Conservation (phyloP, 2,888 invertebrate genomes). For the Heliconius erato region DNA sequence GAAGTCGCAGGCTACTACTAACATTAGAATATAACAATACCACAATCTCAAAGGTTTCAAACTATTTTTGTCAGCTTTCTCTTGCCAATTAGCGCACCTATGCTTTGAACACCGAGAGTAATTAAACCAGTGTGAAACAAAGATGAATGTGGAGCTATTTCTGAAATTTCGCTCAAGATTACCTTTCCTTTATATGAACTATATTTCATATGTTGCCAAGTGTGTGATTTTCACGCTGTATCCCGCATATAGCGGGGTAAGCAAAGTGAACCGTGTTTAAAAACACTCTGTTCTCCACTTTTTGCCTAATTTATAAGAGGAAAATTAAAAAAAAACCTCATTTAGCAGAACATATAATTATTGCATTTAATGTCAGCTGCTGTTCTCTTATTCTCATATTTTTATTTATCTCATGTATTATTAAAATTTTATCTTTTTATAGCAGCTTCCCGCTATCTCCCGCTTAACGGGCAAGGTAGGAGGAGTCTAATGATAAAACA, state of each 20-base stretch:
- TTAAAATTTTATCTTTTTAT: no score
- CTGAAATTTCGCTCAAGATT: slow-evolving; percentile 7
- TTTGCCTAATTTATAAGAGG: no score
- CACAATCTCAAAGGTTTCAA: background rate
- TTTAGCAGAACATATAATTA: no score
- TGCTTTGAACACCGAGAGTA: slow-evolving; percentile 14
- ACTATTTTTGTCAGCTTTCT: slow-evolving; percentile 2
- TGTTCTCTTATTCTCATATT: no score
- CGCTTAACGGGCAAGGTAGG: no score
- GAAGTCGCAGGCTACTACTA: background rate
- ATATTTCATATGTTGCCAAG: background rate
- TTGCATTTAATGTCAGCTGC: no score
- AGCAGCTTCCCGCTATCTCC: no score
- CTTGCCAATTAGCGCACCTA: slow-evolving; percentile 16
- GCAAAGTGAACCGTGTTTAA: no score
- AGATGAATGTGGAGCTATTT: background rate
- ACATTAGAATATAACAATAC: background rate
- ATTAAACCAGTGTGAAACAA: background rate
- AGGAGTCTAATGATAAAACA: background rate
- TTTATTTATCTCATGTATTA: no score
- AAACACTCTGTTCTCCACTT: no score
- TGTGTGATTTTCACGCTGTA: background rate
- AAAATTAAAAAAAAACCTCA: no score
- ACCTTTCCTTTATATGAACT: background rate
- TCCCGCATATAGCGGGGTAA: background rate